phyloP scores from a whole-genome alignment of 2,113 vertebrate species.

The Equus przewalskii region DNA sequence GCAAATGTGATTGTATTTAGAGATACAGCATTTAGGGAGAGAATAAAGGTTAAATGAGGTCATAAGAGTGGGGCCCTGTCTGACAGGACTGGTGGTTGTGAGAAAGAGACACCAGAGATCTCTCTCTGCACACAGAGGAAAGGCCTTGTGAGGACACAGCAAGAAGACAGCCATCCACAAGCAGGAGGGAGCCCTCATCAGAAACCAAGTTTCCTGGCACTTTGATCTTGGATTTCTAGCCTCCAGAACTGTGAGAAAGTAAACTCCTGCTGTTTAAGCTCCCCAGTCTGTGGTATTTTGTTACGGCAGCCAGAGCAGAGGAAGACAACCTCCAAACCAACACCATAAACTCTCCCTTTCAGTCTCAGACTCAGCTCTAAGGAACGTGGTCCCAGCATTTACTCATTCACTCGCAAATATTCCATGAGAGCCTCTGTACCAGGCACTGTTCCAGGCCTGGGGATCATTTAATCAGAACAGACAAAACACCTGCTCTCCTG shows the following conservation, averaged over 20 bases:
- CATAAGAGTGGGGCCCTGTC: background rate
- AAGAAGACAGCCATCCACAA: background rate
- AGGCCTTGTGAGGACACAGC: background rate
- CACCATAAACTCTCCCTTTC: background rate
- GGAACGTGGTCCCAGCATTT: background rate
- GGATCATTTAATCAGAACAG: background rate
- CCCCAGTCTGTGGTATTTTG: background rate
- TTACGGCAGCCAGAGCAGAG: background rate
- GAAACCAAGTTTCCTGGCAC: background rate
- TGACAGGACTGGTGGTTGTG: background rate
- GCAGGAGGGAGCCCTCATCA: background rate
- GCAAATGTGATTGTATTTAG: background rate
- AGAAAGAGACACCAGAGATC: background rate
- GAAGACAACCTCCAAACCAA: background rate
- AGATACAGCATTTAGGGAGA: background rate
- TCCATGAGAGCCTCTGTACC: background rate
- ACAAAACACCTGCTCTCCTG: background rate
- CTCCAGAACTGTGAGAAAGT: background rate
- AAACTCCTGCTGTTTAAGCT: background rate
- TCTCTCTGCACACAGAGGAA: background rate
- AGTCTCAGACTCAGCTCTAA: background rate
- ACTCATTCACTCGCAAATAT: background rate
- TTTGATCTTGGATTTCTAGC: background rate
- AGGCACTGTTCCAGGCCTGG: background rate
- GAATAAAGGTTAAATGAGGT: background rate